phyloP scores from a whole-genome alignment of 1,140 invertebrate genomes.

The Conus ventricosus region DNA sequence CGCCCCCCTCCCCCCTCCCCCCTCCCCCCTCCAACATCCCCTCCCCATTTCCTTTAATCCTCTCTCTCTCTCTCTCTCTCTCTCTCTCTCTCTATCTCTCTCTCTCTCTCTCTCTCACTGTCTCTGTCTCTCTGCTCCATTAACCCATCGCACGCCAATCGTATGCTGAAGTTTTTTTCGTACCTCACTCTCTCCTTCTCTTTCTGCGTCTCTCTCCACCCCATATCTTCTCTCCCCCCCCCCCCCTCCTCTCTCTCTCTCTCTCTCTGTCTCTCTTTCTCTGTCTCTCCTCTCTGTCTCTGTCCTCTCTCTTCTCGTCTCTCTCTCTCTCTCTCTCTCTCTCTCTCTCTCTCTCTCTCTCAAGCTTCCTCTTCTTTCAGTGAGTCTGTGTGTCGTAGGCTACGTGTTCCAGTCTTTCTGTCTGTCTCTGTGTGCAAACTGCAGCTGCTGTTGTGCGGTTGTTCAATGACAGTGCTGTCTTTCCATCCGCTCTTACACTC shows the following conservation, averaged over 20 bases:
- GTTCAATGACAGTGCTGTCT: too few species aligned
- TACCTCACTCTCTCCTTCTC: too few species aligned
- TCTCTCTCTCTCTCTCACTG: conserved; percentile 5
- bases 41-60: too few species aligned
- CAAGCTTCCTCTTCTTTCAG: neutral
- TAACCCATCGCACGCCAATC: too few species aligned
- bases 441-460: too few species aligned
- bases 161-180: too few species aligned
- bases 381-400: too few species aligned
- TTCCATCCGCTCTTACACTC: neutral
- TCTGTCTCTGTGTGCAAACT: too few species aligned
- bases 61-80: neutral
- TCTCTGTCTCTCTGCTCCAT: neutral
- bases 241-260: neutral
- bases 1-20: too few species aligned
- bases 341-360: neutral
- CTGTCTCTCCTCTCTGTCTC: neutral
- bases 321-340: conserved; percentile 3
- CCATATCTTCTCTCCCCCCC: neutral
- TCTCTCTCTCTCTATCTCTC: conserved; percentile 11
- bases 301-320: neutral
- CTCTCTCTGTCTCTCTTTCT: neutral
- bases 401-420: too few species aligned
- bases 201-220: neutral
- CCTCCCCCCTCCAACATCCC: too few species aligned